Percentiles rank a stretch among this genome's conserved stretches.
Conservation (phyloP, 2,888 invertebrate species). For the Phorcus lineatus region DNA sequence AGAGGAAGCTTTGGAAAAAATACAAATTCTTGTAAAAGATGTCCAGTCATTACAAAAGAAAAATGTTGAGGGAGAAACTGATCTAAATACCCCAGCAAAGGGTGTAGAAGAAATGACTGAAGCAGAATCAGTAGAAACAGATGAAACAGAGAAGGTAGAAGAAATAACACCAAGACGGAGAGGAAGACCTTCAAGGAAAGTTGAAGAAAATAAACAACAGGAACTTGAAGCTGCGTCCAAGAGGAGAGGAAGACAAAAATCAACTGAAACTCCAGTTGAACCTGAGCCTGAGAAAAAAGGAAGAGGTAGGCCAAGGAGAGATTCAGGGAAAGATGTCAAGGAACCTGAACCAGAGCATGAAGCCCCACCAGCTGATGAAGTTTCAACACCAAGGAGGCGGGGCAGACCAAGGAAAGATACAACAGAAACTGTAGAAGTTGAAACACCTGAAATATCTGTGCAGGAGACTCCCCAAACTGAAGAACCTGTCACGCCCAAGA, state of each 20-base stretch:
- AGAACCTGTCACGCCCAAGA: slow-evolving; percentile 33
- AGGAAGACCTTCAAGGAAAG: slow-evolving; percentile 26
- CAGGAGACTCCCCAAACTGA: slow-evolving; percentile 15
- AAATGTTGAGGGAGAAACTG: not conserved
- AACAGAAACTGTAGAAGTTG: slow-evolving; percentile 21
- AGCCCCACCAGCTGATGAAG: slow-evolving; percentile 17
- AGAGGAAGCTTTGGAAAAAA: slow-evolving; percentile 4
- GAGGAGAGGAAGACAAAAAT: slow-evolving; percentile 34
- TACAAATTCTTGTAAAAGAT: not conserved
- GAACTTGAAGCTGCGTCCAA: slow-evolving; percentile 29
- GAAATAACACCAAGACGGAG: slow-evolving; percentile 27
- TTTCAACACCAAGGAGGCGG: slow-evolving; percentile 35
- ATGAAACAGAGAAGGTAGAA: slow-evolving; percentile 17
- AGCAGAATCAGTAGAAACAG: slow-evolving; percentile 20
- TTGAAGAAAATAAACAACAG: slow-evolving; percentile 27
- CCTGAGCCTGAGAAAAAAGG: slow-evolving; percentile 13
- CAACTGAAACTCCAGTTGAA: slow-evolving; percentile 22
- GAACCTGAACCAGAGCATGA: slow-evolving; percentile 14
- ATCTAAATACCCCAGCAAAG: not conserved
- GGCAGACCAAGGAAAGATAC: slow-evolving; percentile 45
- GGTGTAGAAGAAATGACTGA: not conserved
- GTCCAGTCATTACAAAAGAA: not conserved
- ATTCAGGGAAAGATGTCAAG: slow-evolving; percentile 35
- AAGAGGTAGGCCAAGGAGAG: slow-evolving; percentile 42
- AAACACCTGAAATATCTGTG: not conserved